Percentiles rank a stretch among this genome's conserved stretches.
phyloP scores from a whole-genome alignment of 2,888 invertebrate genomes.

The Polylopha cassiicola region DNA sequence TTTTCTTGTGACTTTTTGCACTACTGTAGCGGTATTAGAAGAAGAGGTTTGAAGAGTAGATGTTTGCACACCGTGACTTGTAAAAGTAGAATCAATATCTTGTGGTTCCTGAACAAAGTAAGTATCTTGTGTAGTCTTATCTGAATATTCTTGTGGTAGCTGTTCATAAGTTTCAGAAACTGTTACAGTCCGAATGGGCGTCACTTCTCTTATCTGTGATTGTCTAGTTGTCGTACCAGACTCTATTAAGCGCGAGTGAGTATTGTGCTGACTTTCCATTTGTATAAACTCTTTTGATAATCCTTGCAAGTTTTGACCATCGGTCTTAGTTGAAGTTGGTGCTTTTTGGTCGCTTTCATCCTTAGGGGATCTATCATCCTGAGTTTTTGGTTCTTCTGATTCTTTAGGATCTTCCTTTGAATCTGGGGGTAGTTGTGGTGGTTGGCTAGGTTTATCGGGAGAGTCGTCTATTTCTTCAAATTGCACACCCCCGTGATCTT shows the following conservation, averaged over 20 bases:
- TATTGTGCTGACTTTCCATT: constrained; percentile 39
- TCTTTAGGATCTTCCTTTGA: too few species aligned
- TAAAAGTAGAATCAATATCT: constrained; percentile 30
- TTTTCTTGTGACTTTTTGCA: constrained; percentile 86
- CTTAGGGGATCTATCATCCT: constrained; percentile 24
- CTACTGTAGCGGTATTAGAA: constrained; percentile 77
- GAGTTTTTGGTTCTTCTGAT: constrained; percentile 9
- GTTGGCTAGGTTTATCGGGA: constrained; percentile 38
- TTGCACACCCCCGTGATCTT: constrained; percentile 72
- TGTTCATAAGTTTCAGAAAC: constrained; percentile 35
- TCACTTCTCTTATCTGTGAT: constrained; percentile 31
- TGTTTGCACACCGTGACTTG: constrained; percentile 37
- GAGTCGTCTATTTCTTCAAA: constrained; percentile 50
- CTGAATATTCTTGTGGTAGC: constrained; percentile 27
- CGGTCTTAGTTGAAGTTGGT: constrained; percentile 19
- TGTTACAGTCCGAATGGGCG: constrained; percentile 34
- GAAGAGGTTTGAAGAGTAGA: constrained; percentile 39
- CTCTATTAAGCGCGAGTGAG: constrained; percentile 25
- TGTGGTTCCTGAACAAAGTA: constrained; percentile 46
- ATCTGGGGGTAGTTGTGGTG: constrained; percentile 34
- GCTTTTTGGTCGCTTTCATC: constrained; percentile 8
- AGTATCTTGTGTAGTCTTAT: constrained; percentile 24
- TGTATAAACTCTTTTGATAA: constrained; percentile 47
- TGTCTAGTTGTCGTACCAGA: constrained; percentile 20
- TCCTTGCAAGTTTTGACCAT: constrained; percentile 34